Base-by-base conservation (phyloP, 37 sponge, comb jelly and placozoan genomes). In the Tethya wilhelma region DNA sequence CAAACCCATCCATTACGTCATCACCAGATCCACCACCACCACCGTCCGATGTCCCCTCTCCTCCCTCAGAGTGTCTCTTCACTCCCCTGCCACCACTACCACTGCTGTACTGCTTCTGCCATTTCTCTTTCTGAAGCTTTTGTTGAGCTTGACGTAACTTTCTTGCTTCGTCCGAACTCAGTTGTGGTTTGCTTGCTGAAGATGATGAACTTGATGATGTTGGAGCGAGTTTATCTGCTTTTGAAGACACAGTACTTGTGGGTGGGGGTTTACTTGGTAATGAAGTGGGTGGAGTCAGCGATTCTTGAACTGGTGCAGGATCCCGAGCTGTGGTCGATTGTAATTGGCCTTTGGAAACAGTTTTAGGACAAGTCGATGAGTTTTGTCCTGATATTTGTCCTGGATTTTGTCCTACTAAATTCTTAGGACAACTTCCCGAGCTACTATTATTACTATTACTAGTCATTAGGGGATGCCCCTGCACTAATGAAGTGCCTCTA, bases 41-140 rank as follows among this genome's bases (percentile, higher is more conserved):
- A 6, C 59, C 12, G 25, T 45, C 43, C 1, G 55, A 4, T 14
- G 5, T 28, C 26, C 59, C 12, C 7, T 1, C 23, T 40, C 38
- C 32, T 41, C 69, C 56, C 31, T 22, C 40, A 1, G 11, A 70
- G 19, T 68, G 25, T 38, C 0, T 45, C 37, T 20, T 39, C 1
- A 19, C 67, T 29, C 45, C 73, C 6, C 22, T 25, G 41, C 33
- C 59, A 49, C 66, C 80, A 5, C 57, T 5, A 20, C 56, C 56
- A 17, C 22, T 23, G 25, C 34, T 49, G 42, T 71, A 68, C 33
- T 79, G 71, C 55, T 60, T 78, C 44, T 56, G 42, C 86, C 86
- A 86, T 46, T 85, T 39, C 63, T 78, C 78, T 46, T 85, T 85
- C 65, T 70, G 34, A 56, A 73, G 33, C 41, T 39, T 78, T 39